Base-by-base conservation (phyloP, 2,888 invertebrate species). In the Yponomeuta cagnagella region DNA sequence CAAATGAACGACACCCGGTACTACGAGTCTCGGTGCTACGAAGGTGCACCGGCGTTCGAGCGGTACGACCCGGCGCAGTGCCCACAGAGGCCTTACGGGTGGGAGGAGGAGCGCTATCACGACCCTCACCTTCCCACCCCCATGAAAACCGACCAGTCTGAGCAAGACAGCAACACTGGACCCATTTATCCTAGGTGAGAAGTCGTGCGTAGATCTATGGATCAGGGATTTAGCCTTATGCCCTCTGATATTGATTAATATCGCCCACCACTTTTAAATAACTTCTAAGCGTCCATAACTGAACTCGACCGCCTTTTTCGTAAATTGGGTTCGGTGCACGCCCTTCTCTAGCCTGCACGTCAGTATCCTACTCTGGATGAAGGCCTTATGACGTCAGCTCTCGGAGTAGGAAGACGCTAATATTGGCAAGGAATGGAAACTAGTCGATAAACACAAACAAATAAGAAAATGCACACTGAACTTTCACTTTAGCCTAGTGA, bases 121-220 rank as follows among this genome's bases (percentile, higher is more conserved):
- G 93, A 94, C 79, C 93, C 93, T 72, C 92, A 87, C 89, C 92
- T 81, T 80, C 94, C 92, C 80, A 93, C 84, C 75, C 94, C 90
- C 82, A 94, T 92, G 94, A 96, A 96, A 87, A 94, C 95, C 33
- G 96, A 96, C 85, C 93, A 93, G 78, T 89, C 92, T 48, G 94
- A 94, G 77, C 93, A 93, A 76, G 95, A 96, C 77, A 93, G 95
- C 78, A 93, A 88, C 77, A 93, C 94, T 73, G 95, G 95, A 71
- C 96, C 96, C 30, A 93, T 96, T 72, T 96, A 96, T 85, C 96
- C 96, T 75, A 94, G 95, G 95, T 95, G 89, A 79, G 88, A 65
- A 64, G 6, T 30, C 65, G 69, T 37, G 30, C 8, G 65, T 31
- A 65, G 12, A 33, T 31, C 10, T 30, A 65, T 31, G 12, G 10